Conservation (phyloP, 2,113 vertebrate species). For the Oreochromis spilurus region DNA sequence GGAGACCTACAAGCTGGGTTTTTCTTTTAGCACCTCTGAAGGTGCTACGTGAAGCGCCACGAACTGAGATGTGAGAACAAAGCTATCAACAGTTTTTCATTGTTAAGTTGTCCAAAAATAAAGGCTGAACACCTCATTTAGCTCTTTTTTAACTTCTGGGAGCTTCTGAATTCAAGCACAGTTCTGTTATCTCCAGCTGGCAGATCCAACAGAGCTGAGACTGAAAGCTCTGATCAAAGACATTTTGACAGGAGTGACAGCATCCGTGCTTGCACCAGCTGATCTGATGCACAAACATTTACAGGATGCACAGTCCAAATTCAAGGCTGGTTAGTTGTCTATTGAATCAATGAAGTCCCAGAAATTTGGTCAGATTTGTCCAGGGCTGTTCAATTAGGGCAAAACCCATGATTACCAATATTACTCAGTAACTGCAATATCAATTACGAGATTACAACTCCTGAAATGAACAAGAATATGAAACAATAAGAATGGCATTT, state of each 20-base stretch:
- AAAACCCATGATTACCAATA: not conserved
- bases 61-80: not conserved
- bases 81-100: not conserved
- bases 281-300: not conserved
- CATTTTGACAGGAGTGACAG: not conserved
- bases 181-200: constrained; percentile 3
- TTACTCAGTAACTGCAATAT: not conserved
- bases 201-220: not conserved
- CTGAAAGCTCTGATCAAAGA: not conserved
- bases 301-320: not conserved
- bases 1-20: not conserved
- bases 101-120: not conserved
- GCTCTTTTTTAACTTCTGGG: not conserved
- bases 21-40: not conserved
- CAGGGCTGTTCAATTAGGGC: not conserved
- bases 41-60: not conserved
- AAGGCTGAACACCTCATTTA: not conserved
- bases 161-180: not conserved
- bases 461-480: not conserved
- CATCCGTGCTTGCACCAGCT: not conserved
- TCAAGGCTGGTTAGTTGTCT: not conserved
- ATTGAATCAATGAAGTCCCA: not conserved
- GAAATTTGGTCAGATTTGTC: not conserved
- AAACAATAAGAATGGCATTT: not conserved
- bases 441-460: not conserved